These are phyloP conservation scores for Pseudotriccus pelzelni DNA, from an alignment of 2,797 vertebrate species.

Conservation along the genomic window DNA sequence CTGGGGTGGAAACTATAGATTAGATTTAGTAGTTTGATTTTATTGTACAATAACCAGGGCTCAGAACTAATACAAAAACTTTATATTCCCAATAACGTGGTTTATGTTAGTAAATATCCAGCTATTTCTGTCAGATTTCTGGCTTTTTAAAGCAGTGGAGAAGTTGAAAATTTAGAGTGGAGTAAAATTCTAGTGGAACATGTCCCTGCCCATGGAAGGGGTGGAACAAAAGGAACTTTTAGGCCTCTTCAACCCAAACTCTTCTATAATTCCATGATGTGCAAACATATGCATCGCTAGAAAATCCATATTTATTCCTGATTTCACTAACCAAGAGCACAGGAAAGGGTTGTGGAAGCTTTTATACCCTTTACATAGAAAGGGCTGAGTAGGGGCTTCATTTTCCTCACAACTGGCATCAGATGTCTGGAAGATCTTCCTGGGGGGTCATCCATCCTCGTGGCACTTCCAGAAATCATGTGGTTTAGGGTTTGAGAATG, in stretches of 20 bases:
- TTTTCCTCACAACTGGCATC: neutral
- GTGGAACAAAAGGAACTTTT: neutral
- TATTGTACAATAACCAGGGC: neutral
- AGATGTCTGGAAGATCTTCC: neutral
- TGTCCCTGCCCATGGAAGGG: neutral
- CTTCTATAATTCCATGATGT: neutral
- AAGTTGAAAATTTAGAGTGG: neutral
- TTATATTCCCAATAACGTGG: neutral
- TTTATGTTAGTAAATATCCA: neutral
- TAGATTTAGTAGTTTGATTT: neutral
- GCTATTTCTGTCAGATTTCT: neutral
- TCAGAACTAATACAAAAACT: neutral
- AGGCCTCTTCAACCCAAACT: accelerated
- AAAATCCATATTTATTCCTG: neutral
- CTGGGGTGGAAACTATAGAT: neutral
- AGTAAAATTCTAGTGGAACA: neutral
- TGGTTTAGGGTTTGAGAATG: accelerated
- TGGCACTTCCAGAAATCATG: neutral
- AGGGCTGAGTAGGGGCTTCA: neutral
- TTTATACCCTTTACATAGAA: neutral
- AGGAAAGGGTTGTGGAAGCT: neutral
- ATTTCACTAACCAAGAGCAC: neutral
- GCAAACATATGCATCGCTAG: too few species aligned
- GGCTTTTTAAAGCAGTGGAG: neutral
- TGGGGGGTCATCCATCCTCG: too few species aligned